A percentile compares a stretch with the other conserved stretches of the same genome.
phyloP scores from a whole-genome alignment of 2,113 vertebrate genomes.

The Actenoides hombroni region DNA sequence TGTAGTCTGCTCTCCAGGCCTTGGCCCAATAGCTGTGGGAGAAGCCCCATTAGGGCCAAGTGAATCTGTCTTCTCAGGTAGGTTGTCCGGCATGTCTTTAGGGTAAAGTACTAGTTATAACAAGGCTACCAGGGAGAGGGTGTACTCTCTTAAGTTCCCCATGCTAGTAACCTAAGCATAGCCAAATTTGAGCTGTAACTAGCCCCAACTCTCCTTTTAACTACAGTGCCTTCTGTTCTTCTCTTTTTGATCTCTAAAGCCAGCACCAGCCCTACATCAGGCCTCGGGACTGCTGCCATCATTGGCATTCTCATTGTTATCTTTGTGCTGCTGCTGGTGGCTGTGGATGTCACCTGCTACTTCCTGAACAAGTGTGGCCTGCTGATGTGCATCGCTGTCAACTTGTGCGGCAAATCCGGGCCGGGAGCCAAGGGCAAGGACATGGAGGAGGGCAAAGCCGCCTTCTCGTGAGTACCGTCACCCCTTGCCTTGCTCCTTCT shows the following conservation, averaged over 20 bases:
- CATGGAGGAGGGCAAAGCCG: conserved; percentile 91
- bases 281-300: conserved; percentile 88
- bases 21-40: fast-evolving
- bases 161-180: background rate
- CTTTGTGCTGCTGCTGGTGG: conserved; percentile 91
- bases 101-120: background rate
- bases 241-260: conserved; percentile 66
- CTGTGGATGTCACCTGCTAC: conserved; percentile 94
- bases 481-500: fast-evolving
- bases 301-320: conserved; percentile 92
- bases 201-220: background rate
- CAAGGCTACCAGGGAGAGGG: background rate
- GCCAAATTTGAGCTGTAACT: background rate
- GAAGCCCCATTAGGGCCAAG: background rate
- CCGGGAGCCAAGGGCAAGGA: conserved; percentile 90
- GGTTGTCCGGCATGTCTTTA: background rate
- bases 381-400: conserved; percentile 97
- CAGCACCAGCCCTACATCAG: conserved; percentile 78
- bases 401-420: conserved; percentile 90
- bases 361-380: conserved; percentile 98
- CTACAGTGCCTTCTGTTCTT: background rate
- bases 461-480: conserved; percentile 89
- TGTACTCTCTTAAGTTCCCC: too few relatives aligned
- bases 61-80: background rate
- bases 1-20: background rate